Conservation (phyloP, 2,888 invertebrate genomes). For the Resseliella maxima region DNA sequence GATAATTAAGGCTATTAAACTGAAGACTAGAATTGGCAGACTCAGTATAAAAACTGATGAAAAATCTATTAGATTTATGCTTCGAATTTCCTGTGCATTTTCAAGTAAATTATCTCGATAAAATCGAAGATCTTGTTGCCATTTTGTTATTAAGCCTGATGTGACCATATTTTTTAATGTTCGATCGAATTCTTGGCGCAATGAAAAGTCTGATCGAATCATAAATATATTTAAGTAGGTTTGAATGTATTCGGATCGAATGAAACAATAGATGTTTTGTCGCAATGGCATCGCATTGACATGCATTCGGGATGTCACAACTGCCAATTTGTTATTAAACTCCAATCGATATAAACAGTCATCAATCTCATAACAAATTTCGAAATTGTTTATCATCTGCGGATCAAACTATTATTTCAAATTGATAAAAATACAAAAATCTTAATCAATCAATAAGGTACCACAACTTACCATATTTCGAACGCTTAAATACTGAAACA, state of each 20-base stretch:
- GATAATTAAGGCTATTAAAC: background rate
- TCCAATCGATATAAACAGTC: background rate
- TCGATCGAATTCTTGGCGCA: background rate
- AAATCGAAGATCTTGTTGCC: background rate
- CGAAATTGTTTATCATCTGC: background rate
- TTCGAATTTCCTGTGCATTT: background rate
- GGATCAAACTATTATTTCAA: background rate
- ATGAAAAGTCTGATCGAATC: background rate
- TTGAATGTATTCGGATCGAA: background rate
- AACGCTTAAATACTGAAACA: background rate
- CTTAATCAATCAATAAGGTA: too few species aligned
- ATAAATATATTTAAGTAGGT: background rate
- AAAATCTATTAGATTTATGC: background rate
- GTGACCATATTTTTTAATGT: background rate
- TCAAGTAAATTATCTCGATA: background rate
- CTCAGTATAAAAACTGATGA: background rate
- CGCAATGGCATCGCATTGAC: background rate
- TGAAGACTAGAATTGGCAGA: background rate
- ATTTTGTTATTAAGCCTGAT: background rate
- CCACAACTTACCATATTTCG: background rate
- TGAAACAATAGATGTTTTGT: conserved; percentile 12
- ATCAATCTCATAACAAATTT: background rate
- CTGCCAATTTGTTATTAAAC: background rate
- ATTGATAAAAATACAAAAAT: background rate
- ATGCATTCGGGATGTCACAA: background rate